Conservation (phyloP, 2,888 invertebrate genomes). For the Trichogramma dendrolimi region DNA sequence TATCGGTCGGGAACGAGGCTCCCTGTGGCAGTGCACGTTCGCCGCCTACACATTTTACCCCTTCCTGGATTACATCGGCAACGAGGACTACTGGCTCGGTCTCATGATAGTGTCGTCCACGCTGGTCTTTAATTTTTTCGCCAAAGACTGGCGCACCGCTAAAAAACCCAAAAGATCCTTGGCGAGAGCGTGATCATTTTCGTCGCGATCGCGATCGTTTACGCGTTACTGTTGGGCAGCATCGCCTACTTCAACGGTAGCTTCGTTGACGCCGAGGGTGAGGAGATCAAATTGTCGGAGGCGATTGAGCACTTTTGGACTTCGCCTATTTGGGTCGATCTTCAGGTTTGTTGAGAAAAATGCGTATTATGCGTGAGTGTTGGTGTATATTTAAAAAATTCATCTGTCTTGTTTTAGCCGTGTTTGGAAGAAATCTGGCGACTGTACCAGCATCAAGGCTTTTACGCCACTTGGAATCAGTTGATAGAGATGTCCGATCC, state of each 20-base stretch:
- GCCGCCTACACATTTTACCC: slow-evolving; percentile 67
- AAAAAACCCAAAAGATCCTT: slow-evolving; percentile 54
- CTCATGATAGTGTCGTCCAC: slow-evolving; percentile 65
- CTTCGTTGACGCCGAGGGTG: slow-evolving; percentile 78
- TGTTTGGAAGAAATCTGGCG: slow-evolving; percentile 68
- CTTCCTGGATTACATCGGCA: slow-evolving; percentile 69
- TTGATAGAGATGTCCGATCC: slow-evolving; percentile 83
- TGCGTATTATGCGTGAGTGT: background rate
- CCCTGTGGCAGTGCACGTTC: slow-evolving; percentile 65
- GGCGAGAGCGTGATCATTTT: slow-evolving; percentile 59
- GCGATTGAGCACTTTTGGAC: slow-evolving; percentile 86
- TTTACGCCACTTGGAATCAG: slow-evolving; percentile 75
- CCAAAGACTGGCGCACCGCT: slow-evolving; percentile 73
- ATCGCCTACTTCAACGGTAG: slow-evolving; percentile 85
- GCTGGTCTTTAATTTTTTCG: slow-evolving; percentile 69
- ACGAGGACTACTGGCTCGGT: slow-evolving; percentile 69
- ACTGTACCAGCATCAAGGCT: slow-evolving; percentile 81
- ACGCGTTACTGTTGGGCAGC: slow-evolving; percentile 70
- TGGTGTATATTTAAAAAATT: background rate
- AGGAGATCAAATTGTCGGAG: slow-evolving; percentile 82
- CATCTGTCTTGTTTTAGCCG: slow-evolving; percentile 31
- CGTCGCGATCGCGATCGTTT: slow-evolving; percentile 61
- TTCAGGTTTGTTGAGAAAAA: slow-evolving; percentile 43
- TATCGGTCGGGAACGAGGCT: slow-evolving; percentile 77
- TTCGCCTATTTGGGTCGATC: slow-evolving; percentile 67